Evolutionary conservation across 2,797 vertebrate species (phyloP).

Genomic region (Enteromius afrohamiltoni): DNA sequence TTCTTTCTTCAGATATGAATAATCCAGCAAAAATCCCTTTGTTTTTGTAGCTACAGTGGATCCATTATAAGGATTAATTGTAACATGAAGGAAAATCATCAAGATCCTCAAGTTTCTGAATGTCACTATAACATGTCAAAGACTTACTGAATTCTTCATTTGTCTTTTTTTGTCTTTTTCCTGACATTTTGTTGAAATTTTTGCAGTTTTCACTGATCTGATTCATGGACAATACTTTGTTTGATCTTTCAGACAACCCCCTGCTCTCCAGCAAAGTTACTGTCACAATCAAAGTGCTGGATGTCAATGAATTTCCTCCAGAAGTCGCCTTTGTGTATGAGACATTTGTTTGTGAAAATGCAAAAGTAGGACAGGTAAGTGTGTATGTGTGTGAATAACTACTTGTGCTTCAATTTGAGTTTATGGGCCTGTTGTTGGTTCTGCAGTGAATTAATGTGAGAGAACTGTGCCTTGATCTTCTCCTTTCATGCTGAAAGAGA

Average conservation of each 20-base stretch:
- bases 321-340: slow-evolving; percentile 86
- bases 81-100: slow-evolving; percentile 1
- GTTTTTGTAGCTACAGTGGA: not conserved
- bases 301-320: slow-evolving; percentile 94
- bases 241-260: slow-evolving; percentile 82
- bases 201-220: slow-evolving; percentile 7
- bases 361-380: slow-evolving; percentile 88
- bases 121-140: not conserved
- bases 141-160: not conserved
- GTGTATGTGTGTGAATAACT: slow-evolving; percentile 34
- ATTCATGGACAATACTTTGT: slow-evolving; percentile 37
- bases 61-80: not conserved
- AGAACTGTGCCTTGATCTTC: slow-evolving; percentile 46
- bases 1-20: not conserved
- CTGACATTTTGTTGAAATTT: too few species aligned
- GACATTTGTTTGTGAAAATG: slow-evolving; percentile 89
- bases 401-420: slow-evolving; percentile 23
- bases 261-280: slow-evolving; percentile 83
- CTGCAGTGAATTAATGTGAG: slow-evolving; percentile 33
- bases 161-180: not conserved
- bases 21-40: not conserved
- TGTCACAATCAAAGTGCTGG: slow-evolving; percentile 85
- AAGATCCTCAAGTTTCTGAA: not conserved
- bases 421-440: slow-evolving; percentile 26
- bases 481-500: slow-evolving; percentile 39